phyloP scores from a whole-genome alignment of 2,888 invertebrate species.

The Scelioninae gen. 2 region DNA sequence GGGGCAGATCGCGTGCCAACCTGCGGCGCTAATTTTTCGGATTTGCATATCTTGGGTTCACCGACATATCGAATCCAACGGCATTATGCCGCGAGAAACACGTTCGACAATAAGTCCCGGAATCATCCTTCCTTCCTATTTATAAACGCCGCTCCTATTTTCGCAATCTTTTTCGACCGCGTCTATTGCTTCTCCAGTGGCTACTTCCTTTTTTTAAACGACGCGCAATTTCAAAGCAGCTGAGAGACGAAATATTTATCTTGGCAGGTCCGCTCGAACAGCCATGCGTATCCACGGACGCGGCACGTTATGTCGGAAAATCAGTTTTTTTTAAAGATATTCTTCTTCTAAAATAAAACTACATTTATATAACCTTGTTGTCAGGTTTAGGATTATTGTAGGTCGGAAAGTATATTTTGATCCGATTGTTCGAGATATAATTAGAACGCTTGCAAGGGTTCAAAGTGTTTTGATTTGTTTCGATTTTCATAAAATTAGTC shows the following conservation, averaged over 20 bases:
- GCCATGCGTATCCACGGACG: constrained; percentile 20
- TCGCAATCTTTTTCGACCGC: neutral
- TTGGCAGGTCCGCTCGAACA: constrained; percentile 43
- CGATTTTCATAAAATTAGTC: too few species aligned
- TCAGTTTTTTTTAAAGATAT: constrained; percentile 28
- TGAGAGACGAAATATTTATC: constrained; percentile 48
- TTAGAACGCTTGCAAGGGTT: too few species aligned
- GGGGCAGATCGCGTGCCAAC: constrained; percentile 54
- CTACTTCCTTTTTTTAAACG: constrained; percentile 5
- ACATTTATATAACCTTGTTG: constrained; percentile 40
- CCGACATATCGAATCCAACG: constrained; percentile 54
- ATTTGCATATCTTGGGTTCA: constrained; percentile 59
- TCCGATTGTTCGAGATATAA: constrained; percentile 11
- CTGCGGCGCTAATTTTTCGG: constrained; percentile 49
- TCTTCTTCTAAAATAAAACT: constrained; percentile 29
- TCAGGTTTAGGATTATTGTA: constrained; percentile 23
- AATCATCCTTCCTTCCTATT: constrained; percentile 30
- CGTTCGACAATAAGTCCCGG: constrained; percentile 19
- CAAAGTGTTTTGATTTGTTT: too few species aligned
- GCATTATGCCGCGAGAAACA: constrained; percentile 29
- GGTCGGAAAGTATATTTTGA: neutral
- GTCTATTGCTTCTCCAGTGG: neutral
- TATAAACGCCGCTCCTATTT: neutral
- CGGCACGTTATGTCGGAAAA: constrained; percentile 33
- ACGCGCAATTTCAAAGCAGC: constrained; percentile 15